Evolutionary conservation across 2,888 invertebrate genomes (phyloP).

Genomic region (Phragmatobia fuliginosa): DNA sequence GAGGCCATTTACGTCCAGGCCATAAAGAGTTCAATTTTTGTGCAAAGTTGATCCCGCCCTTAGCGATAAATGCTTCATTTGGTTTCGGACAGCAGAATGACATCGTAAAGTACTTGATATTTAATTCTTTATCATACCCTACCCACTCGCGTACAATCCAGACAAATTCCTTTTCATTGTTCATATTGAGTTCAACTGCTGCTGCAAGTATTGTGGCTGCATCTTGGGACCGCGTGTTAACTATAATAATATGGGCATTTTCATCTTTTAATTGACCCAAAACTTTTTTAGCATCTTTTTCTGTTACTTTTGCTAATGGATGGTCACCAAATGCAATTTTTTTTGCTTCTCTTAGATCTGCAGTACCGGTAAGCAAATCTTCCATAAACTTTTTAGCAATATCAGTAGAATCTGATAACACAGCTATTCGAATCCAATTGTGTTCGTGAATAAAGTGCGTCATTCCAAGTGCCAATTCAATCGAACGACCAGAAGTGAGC

Average conservation of each 20-base stretch:
- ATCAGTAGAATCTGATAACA: slow-evolving; percentile 17
- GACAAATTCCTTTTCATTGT: slow-evolving; percentile 3
- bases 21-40: not conserved
- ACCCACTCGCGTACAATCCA: slow-evolving; percentile 23
- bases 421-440: slow-evolving; percentile 19
- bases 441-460: slow-evolving; percentile 2
- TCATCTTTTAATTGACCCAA: slow-evolving; percentile 8
- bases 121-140: not conserved
- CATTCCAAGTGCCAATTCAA: slow-evolving; percentile 16
- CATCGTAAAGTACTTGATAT: slow-evolving; percentile 13
- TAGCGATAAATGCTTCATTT: not conserved
- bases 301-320: not conserved
- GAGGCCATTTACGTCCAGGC: slow-evolving; percentile 6
- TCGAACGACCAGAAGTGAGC: slow-evolving; percentile 9
- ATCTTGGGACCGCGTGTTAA: slow-evolving; percentile 17
- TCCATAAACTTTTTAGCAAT: slow-evolving; percentile 6
- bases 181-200: slow-evolving; percentile 17
- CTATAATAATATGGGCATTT: slow-evolving; percentile 18
- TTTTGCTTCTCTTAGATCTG: slow-evolving; percentile 1
- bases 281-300: slow-evolving; percentile 1
- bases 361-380: not conserved
- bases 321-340: slow-evolving; percentile 8
- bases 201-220: slow-evolving; percentile 13
- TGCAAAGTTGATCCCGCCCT: not conserved
- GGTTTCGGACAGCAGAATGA: slow-evolving; percentile 12